Evolutionary conservation across 2,888 invertebrate genomes (phyloP).

Genomic region (Drosophila emarginata): DNA sequence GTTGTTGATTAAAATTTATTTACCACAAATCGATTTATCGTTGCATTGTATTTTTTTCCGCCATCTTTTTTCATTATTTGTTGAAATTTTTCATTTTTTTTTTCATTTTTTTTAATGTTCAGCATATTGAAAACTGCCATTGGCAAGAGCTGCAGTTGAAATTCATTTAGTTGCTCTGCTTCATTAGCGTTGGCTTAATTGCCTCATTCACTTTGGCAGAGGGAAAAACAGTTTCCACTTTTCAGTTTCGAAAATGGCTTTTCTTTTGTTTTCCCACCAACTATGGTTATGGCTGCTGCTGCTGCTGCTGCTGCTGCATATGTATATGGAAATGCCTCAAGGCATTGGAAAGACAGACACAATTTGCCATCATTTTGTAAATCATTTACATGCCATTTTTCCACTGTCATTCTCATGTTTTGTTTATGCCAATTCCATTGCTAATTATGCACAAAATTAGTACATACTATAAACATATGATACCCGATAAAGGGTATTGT

Average conservation of each 20-base stretch:
- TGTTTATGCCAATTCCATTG: slow-evolving; percentile 58
- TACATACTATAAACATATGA: slow-evolving; percentile 10
- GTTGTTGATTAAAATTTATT: slow-evolving; percentile 50
- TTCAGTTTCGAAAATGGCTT: slow-evolving; percentile 28
- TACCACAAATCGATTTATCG: slow-evolving; percentile 2
- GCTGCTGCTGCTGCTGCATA: not conserved
- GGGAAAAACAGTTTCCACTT: not conserved
- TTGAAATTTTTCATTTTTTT: slow-evolving; percentile 24
- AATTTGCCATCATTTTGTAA: slow-evolving; percentile 50
- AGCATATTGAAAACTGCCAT: slow-evolving; percentile 20
- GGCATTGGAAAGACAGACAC: slow-evolving; percentile 9
- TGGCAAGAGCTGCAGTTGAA: slow-evolving; percentile 13
- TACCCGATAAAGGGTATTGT: not conserved
- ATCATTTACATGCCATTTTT: slow-evolving; percentile 42
- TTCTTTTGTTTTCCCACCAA: slow-evolving; percentile 27
- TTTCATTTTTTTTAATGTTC: slow-evolving; percentile 21
- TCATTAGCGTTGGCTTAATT: slow-evolving; percentile 6
- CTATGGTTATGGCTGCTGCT: slow-evolving; percentile 21
- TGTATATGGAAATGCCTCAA: not conserved
- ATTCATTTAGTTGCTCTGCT: slow-evolving; percentile 3
- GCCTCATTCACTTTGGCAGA: not conserved
- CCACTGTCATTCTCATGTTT: slow-evolving; percentile 25
- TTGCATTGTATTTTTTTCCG: not conserved
- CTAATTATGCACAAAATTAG: slow-evolving; percentile 58
- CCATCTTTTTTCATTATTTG: slow-evolving; percentile 17